These are phyloP conservation scores for Chloroceryle inda DNA, from an alignment of 2,797 vertebrate genomes.

Conservation along the genomic window DNA sequence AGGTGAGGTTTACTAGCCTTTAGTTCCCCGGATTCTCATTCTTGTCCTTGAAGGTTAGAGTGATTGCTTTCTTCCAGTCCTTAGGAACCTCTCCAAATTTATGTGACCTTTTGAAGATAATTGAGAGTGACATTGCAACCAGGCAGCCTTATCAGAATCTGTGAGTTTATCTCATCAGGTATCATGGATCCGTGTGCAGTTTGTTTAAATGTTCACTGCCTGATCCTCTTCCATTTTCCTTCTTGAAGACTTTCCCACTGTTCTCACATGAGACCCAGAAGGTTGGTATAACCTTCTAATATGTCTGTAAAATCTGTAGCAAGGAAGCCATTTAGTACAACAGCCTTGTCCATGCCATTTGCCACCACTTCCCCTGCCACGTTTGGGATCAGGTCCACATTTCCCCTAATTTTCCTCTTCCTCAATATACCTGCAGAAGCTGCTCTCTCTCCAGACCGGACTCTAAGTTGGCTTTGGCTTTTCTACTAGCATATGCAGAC, in stretches of 20 bases:
- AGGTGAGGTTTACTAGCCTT: background rate
- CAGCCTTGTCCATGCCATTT: background rate
- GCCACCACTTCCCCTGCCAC: background rate
- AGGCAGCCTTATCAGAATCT: background rate
- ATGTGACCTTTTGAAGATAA: background rate
- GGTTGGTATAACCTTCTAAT: background rate
- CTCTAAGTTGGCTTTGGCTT: background rate
- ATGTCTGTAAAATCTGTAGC: background rate
- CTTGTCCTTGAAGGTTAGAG: background rate
- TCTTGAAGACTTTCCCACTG: background rate
- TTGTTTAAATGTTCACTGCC: background rate
- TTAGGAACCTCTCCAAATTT: background rate
- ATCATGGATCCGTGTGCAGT: background rate
- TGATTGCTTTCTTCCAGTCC: background rate
- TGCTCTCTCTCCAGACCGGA: background rate
- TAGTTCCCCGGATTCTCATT: background rate
- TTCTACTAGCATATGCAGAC: background rate
- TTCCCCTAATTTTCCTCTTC: background rate
- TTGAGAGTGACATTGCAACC: background rate
- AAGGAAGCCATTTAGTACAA: background rate
- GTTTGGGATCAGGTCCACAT: background rate
- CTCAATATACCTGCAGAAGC: background rate
- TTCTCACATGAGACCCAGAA: background rate
- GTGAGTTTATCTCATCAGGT: background rate
- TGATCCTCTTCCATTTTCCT: background rate